Base-by-base conservation (phyloP, 2,113 vertebrate species). In the Perca schrenkii region DNA sequence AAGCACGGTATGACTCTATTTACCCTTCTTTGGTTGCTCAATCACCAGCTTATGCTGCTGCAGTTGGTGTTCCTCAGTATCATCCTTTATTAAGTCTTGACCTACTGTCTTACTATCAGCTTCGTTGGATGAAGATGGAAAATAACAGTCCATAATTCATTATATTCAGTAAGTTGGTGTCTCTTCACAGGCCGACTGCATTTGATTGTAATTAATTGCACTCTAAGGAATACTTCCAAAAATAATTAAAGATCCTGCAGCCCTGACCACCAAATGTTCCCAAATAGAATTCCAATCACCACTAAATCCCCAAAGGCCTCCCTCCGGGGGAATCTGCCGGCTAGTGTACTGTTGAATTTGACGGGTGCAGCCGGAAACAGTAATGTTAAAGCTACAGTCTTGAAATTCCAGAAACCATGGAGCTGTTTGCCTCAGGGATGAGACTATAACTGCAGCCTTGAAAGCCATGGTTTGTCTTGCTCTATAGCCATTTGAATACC, bases 241-340 rank as follows among this genome's bases (percentile, higher is more conserved):
- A 84, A 77, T 84, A 83, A 89, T 50, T 64, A 68, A 40, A 80
- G 56, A 85, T 85, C 58, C 72, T 77, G 53, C 80, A 79, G 73
- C 46, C 57, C 8, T 65, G 17, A 88, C 83, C 82, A 72, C 82
- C 73, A 84, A 86, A 90, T 84, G 88, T 89, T 89, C 77, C 82
- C 85, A 67, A 76, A 84, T 77, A 86, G 70, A 83, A 87, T 83
- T 89, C 84, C 43, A 74, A 84, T 79, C 34, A 52, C 80, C 82
- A 52, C 78, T 68, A 79, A 91, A 85, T 79, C 74, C 79, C 80
- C 56, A 46, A 6, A 79, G 77, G 68, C 83, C 77, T 93, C 82
- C 68, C 71, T 74, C 74, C 72, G 46, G 67, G 67, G 77, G 89
- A 92, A 86, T 84, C 61, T 83, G 43, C 62, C 50, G 5, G 56